phyloP scores from a whole-genome alignment of 2,113 vertebrate genomes.

The Microtus ochrogaster region DNA sequence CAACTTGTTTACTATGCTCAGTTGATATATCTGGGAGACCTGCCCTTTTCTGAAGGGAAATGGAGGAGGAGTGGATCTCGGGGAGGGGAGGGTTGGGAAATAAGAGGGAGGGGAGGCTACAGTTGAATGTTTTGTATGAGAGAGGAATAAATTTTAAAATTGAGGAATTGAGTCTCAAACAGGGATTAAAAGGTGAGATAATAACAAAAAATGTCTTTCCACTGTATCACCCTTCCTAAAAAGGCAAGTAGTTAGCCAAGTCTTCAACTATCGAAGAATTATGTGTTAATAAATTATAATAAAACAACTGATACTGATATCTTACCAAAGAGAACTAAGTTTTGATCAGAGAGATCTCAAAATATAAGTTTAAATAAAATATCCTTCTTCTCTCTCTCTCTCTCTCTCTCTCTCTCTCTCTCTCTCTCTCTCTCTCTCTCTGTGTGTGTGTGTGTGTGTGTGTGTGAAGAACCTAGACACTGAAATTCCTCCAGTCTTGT shows the following conservation, averaged over 20 bases:
- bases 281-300: neutral
- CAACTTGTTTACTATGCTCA: neutral
- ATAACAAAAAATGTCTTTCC: no score
- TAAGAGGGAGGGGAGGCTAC: neutral
- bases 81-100: neutral
- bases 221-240: no score
- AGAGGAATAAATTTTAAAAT: no score
- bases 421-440: neutral
- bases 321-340: neutral
- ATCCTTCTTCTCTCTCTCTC: neutral
- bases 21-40: neutral
- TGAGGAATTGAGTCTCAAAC: no score
- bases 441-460: neutral
- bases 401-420: neutral
- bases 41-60: neutral
- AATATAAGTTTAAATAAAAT: neutral
- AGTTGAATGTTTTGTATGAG: neutral
- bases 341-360: neutral
- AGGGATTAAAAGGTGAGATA: no score
- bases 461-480: no score
- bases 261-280: no score
- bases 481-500: neutral
- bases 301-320: neutral
- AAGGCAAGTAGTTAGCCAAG: no score
- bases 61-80: neutral